A percentile compares a stretch with the other conserved stretches of the same genome.
phyloP scores from a whole-genome alignment of 2,888 invertebrate genomes.

The Tricholauxania praeusta region DNA sequence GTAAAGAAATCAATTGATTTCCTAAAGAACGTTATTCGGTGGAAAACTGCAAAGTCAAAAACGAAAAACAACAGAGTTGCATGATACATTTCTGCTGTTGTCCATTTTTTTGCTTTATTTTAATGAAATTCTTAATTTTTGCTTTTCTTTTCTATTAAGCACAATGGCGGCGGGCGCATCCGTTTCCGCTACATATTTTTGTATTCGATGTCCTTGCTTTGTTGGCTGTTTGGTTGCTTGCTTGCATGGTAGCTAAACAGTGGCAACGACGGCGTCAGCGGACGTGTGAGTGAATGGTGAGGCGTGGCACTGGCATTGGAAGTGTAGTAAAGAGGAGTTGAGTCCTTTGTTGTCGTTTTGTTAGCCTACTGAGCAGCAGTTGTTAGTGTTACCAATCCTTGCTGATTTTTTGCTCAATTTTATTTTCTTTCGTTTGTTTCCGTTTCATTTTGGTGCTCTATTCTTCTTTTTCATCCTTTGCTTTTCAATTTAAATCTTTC shows the following conservation, averaged over 20 bases:
- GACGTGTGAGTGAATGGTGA: not conserved
- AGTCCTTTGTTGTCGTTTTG: not conserved
- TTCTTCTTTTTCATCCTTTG: constrained; percentile 38
- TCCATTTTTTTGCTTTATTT: constrained; percentile 1
- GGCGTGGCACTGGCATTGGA: not conserved
- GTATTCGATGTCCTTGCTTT: not conserved
- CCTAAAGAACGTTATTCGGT: not conserved
- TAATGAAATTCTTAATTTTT: constrained; percentile 38
- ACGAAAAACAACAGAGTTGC: not conserved
- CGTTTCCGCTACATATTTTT: constrained; percentile 44
- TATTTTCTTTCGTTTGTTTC: constrained; percentile 20
- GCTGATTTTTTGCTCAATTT: constrained; percentile 8
- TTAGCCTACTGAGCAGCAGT: not conserved
- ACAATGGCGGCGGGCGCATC: constrained; percentile 46
- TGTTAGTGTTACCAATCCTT: constrained; percentile 18
- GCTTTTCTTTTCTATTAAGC: constrained; percentile 34
- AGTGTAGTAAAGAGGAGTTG: not conserved
- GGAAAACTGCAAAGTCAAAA: not conserved
- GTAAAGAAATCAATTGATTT: not conserved
- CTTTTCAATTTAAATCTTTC: constrained; percentile 38
- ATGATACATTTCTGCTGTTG: not conserved
- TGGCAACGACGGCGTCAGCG: not conserved
- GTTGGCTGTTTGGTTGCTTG: not conserved
- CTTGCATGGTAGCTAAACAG: not conserved
- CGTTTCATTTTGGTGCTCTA: constrained; percentile 10